Evolutionary conservation across 2,888 invertebrate species (phyloP).

Genomic region (Lithophane ornitopus): DNA sequence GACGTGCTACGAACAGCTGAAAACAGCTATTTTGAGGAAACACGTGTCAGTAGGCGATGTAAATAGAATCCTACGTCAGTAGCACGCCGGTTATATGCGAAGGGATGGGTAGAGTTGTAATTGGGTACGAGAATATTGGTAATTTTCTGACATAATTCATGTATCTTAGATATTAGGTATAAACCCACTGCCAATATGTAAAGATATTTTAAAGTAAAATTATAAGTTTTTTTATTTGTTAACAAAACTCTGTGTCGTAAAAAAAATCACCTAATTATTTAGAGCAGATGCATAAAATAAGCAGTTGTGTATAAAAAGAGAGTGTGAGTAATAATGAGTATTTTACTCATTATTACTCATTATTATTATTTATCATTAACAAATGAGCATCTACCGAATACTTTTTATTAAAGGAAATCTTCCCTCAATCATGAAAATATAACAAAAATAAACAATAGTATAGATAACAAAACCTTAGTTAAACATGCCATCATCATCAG

Average conservation of each 20-base stretch:
- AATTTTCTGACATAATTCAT: neutral
- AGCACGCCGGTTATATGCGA: neutral
- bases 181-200: no score
- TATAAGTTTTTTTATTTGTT: neutral
- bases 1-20: conserved; percentile 65
- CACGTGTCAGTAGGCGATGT: conserved; percentile 46
- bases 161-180: neutral
- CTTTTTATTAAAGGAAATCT: no score
- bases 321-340: neutral
- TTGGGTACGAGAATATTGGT: neutral
- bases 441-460: conserved; percentile 11
- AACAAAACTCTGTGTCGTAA: neutral
- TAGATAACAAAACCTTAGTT: neutral
- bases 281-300: neutral
- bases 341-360: no score
- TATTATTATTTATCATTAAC: no score
- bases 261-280: neutral
- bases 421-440: neutral
- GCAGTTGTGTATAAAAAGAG: neutral
- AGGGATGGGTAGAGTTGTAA: neutral
- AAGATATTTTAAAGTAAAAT: neutral
- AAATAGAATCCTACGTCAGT: conserved; percentile 16
- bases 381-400: no score
- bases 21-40: conserved; percentile 37
- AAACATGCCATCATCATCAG: neutral